Evolutionary conservation across 2,888 invertebrate genomes (phyloP), one percentile per base, ranked within the genome.

Genomic region (Onchidella celtica): DNA sequence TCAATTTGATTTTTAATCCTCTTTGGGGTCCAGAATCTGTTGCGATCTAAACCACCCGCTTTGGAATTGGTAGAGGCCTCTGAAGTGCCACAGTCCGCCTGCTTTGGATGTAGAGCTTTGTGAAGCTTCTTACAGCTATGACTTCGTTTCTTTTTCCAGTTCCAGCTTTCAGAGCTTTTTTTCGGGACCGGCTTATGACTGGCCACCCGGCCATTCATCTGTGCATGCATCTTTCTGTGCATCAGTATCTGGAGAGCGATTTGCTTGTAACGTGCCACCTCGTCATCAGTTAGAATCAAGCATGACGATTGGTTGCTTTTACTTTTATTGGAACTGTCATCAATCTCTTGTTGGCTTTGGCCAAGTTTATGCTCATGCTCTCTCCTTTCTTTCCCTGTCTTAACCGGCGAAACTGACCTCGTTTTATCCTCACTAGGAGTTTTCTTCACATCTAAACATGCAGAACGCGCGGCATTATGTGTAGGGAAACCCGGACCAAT

Each of bases 1-100:
- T 77, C 77, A 24, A 77, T 77, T 36, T 77, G 77, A 21, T 34
- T 68, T 3, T 55, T 66, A 1, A 77, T 77, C 57, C 77, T 77
- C 68, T 36, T 40, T 17, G 77, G 27, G n/a, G 77, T 47, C 77
- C 77, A 77, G 36, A 77, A 68, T 6, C 38, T 27, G 17, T 34
- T 3, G 24, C 77, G 32, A 2, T 68, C 66, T 21, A 57, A 59
- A 34, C 36, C 3, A 61, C 59, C 59, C 4, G 59, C 29, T 6
- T 57, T n/a, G 2, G 11, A 11, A 29, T 55, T 29, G 3, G 34
- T 36, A 24, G 38, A 73, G 2, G 36, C 38, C 6, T 73, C 73
- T 3, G 59, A 11, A 27, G 34, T 32, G 14, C 24, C 11, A 14
- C 34, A 24, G 14, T 73, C 73, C 17, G 55, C 59, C 36, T 57